Base-by-base conservation (phyloP, 2,888 invertebrate genomes). In the Macrophya annulata region DNA sequence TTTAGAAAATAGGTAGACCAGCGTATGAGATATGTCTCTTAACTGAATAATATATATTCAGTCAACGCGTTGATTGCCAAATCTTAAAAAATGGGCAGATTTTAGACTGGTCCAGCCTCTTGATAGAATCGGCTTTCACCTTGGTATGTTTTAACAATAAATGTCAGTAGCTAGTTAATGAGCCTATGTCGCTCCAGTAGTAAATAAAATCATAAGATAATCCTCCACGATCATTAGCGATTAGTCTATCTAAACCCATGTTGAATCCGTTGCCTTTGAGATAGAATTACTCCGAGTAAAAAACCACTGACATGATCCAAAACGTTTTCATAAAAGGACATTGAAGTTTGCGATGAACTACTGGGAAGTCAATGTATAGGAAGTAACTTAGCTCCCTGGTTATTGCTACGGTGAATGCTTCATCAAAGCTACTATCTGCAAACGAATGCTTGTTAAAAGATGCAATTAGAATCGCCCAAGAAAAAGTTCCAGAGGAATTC, bases 401-500 rank as follows among this genome's bases (percentile, higher is more conserved):
- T 25, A 8, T 62, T 62, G n/a, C 25, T 62, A 62, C 21, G 17
- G n/a, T 21, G 62, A 62, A 21, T 21, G 15, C 21, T 25, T 62
- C n/a, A 62, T 21, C 62, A n/a, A 25, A 21, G 62, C 2, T 62
- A 21, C n/a, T 62, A 62, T 62, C 62, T 62, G 25, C 62, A 21
- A 3, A 62, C 62, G 25, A 68, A 68, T 37, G 25, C 43, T 21
- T 72, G 45, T 45, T 72, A 43, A 43, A 43, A 72, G 40, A 17
- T n/a, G 72, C 43, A 72, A 40, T 72, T n/a, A 25, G 15, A 43
- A 72, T 72, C 21, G n/a, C 43, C n/a, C 72, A 72, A 40, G 72
- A 72, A 43, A 72, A 72, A 15, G 43, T 72, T 9, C 40, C 72
- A 9, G 72, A 72, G 21, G 25, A 72, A 72, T 72, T 72, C 9